phyloP scores from a whole-genome alignment of 2,797 vertebrate species.

The Pseudomugil gertrudae region DNA sequence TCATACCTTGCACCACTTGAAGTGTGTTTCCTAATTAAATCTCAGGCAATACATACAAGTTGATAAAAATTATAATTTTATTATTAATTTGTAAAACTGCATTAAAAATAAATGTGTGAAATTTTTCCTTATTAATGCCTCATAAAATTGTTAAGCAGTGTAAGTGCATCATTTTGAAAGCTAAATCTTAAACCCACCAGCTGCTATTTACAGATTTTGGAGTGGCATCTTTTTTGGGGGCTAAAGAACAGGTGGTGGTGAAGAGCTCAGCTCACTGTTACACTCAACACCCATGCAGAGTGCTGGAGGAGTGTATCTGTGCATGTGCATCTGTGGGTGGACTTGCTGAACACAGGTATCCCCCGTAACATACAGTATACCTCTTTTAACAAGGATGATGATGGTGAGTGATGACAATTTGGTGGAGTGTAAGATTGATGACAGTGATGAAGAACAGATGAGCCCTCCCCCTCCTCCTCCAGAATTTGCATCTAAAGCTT shows the following conservation, averaged over 20 bases:
- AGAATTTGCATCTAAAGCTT: conserved; percentile 69
- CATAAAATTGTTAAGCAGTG: neutral
- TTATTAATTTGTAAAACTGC: neutral
- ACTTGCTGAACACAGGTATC: neutral
- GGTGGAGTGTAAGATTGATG: conserved; percentile 82
- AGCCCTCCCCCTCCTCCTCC: conserved; percentile 72
- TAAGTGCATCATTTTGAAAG: conserved; percentile 8
- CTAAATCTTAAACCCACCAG: conserved; percentile 43
- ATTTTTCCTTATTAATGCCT: neutral
- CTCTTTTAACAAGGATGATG: conserved; percentile 51
- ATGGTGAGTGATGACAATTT: conserved; percentile 80
- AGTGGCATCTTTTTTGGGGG: conserved; percentile 53
- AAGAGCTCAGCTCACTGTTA: conserved; percentile 33
- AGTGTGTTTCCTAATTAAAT: neutral
- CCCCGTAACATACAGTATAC: neutral
- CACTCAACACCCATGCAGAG: conserved; percentile 19
- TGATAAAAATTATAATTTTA: neutral
- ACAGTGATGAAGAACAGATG: conserved; percentile 69
- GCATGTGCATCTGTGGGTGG: neutral
- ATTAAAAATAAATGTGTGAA: neutral
- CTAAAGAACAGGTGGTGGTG: conserved; percentile 64
- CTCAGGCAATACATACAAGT: neutral
- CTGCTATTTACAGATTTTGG: conserved; percentile 69
- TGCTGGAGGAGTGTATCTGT: conserved; percentile 11
- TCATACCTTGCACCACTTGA: neutral